phyloP scores from a whole-genome alignment of 2,888 invertebrate genomes.

The Drosophila cognata region DNA sequence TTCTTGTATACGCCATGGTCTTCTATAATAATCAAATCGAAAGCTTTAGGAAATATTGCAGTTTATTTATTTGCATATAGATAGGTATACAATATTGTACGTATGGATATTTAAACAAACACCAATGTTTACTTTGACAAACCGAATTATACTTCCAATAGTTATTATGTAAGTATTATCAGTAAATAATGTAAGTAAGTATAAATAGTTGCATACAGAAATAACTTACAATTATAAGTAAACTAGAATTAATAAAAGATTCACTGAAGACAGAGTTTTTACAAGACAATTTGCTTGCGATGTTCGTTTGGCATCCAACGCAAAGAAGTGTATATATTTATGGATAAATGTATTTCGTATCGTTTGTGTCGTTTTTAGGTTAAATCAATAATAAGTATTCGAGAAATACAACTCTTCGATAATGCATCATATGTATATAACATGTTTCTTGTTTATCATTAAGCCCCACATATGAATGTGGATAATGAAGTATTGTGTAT shows the following conservation, averaged over 20 bases:
- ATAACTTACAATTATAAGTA: constrained; percentile 38
- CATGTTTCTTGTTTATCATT: constrained; percentile 21
- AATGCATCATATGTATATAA: constrained; percentile 22
- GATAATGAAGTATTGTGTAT: constrained; percentile 1
- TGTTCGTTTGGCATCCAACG: constrained; percentile 71
- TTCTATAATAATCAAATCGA: neutral
- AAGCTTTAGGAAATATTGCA: constrained; percentile 14
- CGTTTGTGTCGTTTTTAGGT: constrained; percentile 35
- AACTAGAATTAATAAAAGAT: constrained; percentile 62
- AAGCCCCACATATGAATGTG: constrained; percentile 7
- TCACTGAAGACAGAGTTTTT: constrained; percentile 57
- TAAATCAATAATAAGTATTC: constrained; percentile 30
- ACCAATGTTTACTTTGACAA: constrained; percentile 67
- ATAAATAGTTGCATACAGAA: constrained; percentile 51
- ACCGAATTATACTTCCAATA: constrained; percentile 34
- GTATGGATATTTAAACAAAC: constrained; percentile 69
- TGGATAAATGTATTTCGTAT: constrained; percentile 37
- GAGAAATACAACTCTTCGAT: constrained; percentile 18
- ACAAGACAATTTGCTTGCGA: constrained; percentile 64
- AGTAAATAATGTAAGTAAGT: constrained; percentile 35
- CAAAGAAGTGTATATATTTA: constrained; percentile 42
- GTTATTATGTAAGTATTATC: constrained; percentile 34
- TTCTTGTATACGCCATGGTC: neutral
- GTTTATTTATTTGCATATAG: constrained; percentile 55
- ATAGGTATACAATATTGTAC: constrained; percentile 41